A percentile compares a stretch with the other conserved stretches of the same genome.
These are phyloP conservation scores for Lagria hirta DNA, from an alignment of 2,888 invertebrate species.

Conservation along the genomic window DNA sequence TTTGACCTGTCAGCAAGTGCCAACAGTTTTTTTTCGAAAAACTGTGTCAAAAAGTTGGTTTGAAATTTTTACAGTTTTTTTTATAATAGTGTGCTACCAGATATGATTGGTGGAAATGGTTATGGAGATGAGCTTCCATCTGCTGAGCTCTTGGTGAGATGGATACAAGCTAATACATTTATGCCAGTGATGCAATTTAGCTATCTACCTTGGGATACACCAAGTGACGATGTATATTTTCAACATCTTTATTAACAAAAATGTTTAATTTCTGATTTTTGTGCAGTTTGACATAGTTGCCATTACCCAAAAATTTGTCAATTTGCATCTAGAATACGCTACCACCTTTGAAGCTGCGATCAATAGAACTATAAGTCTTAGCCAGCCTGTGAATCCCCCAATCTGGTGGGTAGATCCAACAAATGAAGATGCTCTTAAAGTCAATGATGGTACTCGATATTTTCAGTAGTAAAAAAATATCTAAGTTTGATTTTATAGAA, in stretches of 20 bases:
- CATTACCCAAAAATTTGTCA: conserved; percentile 65
- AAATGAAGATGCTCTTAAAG: conserved; percentile 62
- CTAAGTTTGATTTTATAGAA: conserved; percentile 57
- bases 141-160: conserved; percentile 71
- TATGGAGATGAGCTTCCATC: conserved; percentile 51
- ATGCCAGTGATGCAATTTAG: conserved; percentile 81
- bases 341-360: conserved; percentile 65
- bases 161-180: conserved; percentile 76
- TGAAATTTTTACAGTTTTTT: too few species aligned
- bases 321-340: conserved; percentile 65
- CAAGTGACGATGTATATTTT: conserved; percentile 47
- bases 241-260: too few species aligned
- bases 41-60: too few species aligned
- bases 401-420: conserved; percentile 82
- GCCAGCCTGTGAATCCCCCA: conserved; percentile 75
- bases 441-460: conserved; percentile 58
- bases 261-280: conserved; percentile 10
- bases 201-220: conserved; percentile 73
- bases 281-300: conserved; percentile 58
- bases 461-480: conserved; percentile 3
- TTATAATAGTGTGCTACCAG: conserved; percentile 71
- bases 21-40: too few species aligned
- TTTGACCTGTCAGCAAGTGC: too few species aligned
- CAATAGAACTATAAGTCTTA: conserved; percentile 60
- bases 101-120: conserved; percentile 71